These are phyloP conservation scores for Caenorhabditis uteleia DNA, from an alignment of 2,888 invertebrate genomes.

Conservation along the genomic window DNA sequence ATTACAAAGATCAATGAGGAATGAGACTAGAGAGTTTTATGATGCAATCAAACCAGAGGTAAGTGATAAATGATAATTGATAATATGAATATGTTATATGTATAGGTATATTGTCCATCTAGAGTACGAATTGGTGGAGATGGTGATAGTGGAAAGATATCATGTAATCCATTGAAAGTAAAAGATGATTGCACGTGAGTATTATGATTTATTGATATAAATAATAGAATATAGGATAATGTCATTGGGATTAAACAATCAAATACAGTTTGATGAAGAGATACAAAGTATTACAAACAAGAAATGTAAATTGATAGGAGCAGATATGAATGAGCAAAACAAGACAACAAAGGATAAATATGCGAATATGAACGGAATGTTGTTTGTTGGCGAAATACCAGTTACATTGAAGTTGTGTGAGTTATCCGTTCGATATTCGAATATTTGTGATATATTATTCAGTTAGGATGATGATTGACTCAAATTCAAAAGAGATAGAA, in stretches of 20 bases:
- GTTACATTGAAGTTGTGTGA: slow-evolving; percentile 14
- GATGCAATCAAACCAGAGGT: no score
- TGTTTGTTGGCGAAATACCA: slow-evolving; percentile 21
- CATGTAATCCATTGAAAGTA: slow-evolving; percentile 24
- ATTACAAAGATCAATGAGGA: no score
- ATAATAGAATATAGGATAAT: slow-evolving; percentile 7
- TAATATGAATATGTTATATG: no score
- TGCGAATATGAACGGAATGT: not conserved
- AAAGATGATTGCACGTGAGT: slow-evolving; percentile 23
- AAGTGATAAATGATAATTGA: no score
- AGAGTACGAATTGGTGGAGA: slow-evolving; percentile 22
- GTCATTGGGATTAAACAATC: slow-evolving; percentile 26
- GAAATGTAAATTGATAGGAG: slow-evolving; percentile 15
- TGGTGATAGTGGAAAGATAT: slow-evolving; percentile 39
- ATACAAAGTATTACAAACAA: slow-evolving; percentile 14
- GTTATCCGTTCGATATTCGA: no score
- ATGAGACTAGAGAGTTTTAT: no score
- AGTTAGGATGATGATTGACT: no score
- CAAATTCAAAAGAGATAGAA: slow-evolving; percentile 21
- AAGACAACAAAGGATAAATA: not conserved
- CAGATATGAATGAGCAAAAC: slow-evolving; percentile 17
- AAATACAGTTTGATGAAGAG: slow-evolving; percentile 16
- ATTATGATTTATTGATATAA: slow-evolving; percentile 1
- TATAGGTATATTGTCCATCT: slow-evolving; percentile 21
- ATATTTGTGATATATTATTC: no score